Evolutionary conservation across 2,888 invertebrate genomes (phyloP).

Genomic region (Dioctria rufipes): DNA sequence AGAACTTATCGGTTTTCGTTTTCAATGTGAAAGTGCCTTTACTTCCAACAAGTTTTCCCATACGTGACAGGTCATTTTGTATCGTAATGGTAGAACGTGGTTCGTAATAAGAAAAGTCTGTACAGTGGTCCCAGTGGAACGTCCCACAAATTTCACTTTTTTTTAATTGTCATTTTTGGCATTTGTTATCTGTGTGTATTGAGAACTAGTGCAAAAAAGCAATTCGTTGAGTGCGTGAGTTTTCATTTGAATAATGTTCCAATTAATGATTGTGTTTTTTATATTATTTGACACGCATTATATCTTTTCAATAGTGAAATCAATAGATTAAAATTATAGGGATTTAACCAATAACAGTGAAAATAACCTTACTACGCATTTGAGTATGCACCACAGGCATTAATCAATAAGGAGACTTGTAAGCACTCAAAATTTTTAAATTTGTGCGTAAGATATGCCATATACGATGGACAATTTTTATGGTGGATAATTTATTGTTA

Average conservation of each 20-base stretch:
- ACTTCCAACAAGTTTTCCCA: too few species aligned
- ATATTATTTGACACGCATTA: neutral
- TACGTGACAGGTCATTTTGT: too few species aligned
- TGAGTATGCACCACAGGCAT: constrained; percentile 7
- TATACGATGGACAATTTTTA: too few species aligned
- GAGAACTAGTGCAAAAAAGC: neutral
- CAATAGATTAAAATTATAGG: too few species aligned
- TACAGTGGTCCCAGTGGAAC: too few species aligned
- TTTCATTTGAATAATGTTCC: neutral
- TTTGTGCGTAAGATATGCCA: constrained; percentile 26
- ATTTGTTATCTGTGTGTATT: constrained; percentile 3
- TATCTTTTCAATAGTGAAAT: neutral
- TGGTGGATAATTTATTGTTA: neutral
- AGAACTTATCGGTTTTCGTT: too few species aligned
- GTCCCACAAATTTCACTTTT: too few species aligned
- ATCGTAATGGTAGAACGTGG: too few species aligned
- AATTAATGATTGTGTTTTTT: constrained; percentile 9
- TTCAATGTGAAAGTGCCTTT: too few species aligned
- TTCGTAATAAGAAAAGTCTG: too few species aligned
- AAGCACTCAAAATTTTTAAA: constrained; percentile 9
- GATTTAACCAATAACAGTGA: neutral
- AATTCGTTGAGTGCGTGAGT: constrained; percentile 14
- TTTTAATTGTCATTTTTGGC: constrained; percentile 5
- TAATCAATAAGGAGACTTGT: constrained; percentile 28
- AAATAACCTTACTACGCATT: constrained; percentile 33